phyloP scores from a whole-genome alignment of 2,113 vertebrate genomes.

The Prunella fulvescens region DNA sequence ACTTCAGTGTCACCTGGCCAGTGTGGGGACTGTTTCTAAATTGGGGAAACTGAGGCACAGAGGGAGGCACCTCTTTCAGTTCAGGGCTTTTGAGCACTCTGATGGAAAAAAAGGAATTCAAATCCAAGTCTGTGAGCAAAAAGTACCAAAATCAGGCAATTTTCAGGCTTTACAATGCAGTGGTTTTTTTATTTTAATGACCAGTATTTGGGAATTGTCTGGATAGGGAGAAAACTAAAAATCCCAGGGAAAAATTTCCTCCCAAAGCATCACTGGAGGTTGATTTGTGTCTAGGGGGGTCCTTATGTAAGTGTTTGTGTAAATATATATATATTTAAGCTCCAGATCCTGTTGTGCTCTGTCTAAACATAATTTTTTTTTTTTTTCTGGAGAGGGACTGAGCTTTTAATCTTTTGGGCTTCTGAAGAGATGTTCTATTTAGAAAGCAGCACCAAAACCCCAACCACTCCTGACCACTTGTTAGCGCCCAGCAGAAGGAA shows the following conservation, averaged over 20 bases:
- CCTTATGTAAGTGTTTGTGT: neutral
- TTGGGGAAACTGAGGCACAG: neutral
- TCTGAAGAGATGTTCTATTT: neutral
- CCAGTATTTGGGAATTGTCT: neutral
- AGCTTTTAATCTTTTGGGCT: neutral
- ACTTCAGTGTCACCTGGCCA: neutral
- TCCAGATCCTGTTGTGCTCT: neutral
- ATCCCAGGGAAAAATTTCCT: neutral
- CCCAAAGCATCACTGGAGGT: neutral
- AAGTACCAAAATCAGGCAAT: neutral
- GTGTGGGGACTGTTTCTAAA: neutral
- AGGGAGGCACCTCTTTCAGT: accelerated
- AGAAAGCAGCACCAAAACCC: neutral
- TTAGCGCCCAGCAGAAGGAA: neutral
- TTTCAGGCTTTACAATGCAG: neutral
- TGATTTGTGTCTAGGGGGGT: neutral
- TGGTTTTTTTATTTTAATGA: neutral
- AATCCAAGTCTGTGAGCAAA: neutral
- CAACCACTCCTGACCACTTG: neutral
- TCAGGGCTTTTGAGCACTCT: neutral
- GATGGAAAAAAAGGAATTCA: neutral
- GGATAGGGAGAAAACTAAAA: neutral
- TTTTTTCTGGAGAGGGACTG: too few species aligned
- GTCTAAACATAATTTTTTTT: too few species aligned
- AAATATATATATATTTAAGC: neutral